Conservation (phyloP, 2,797 vertebrate species). For the Synanceia verrucosa region DNA sequence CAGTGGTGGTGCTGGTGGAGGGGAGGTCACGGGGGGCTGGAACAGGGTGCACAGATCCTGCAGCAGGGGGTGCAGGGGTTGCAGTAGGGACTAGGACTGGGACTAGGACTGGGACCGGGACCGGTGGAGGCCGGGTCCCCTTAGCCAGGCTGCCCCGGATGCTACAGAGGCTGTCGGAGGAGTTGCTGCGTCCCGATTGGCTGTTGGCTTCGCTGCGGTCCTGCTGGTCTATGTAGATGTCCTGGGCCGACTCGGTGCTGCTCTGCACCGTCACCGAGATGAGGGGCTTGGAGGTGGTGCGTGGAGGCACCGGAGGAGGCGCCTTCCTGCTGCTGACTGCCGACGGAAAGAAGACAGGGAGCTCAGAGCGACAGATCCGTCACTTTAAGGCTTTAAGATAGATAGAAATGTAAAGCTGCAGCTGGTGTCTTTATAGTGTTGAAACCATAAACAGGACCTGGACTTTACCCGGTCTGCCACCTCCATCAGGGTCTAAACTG, state of each 20-base stretch:
- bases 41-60: constrained; percentile 64
- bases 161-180: constrained; percentile 97
- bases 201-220: constrained; percentile 95
- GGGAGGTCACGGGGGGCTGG: constrained; percentile 75
- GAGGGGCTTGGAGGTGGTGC: constrained; percentile 94
- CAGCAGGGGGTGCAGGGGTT: constrained; percentile 73
- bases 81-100: constrained; percentile 29
- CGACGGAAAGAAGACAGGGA: background rate
- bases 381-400: background rate
- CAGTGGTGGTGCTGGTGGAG: constrained; percentile 38
- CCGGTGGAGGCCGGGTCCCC: constrained; percentile 63
- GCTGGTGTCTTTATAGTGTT: background rate
- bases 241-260: constrained; percentile 98
- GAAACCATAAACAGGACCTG: constrained; percentile 34
- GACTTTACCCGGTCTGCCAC: constrained; percentile 53
- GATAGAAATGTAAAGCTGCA: background rate
- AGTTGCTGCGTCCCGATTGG: constrained; percentile 97
- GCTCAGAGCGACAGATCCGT: background rate
- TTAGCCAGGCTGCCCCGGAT: constrained; percentile 90
- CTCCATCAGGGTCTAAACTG: constrained; percentile 14
- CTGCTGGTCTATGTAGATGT: constrained; percentile 96
- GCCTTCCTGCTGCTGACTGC: constrained; percentile 89
- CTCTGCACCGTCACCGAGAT: constrained; percentile 98
- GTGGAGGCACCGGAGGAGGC: constrained; percentile 95
- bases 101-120: constrained; percentile 33